Percentiles rank a stretch among this genome's conserved stretches.
phyloP scores from a whole-genome alignment of 2,797 vertebrate genomes.

The Acrossocheilus wenchowensis region DNA sequence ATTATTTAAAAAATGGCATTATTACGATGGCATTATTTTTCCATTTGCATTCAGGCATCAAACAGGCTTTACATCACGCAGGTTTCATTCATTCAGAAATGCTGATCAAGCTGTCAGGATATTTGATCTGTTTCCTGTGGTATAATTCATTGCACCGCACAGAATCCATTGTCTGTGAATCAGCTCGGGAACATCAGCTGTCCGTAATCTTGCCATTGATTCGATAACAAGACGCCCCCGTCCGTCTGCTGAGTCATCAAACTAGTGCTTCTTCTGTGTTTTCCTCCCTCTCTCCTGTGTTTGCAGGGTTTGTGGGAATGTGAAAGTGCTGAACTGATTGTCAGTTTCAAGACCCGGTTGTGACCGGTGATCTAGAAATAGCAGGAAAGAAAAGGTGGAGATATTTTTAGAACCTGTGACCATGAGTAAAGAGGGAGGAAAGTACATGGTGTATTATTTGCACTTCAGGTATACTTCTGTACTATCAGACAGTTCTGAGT shows the following conservation, averaged over 20 bases:
- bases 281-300: not conserved
- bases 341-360: constrained; percentile 50
- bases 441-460: constrained; percentile 4
- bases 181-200: constrained; percentile 28
- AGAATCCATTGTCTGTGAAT: not conserved
- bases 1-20: too few species aligned
- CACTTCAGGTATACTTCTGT: not conserved
- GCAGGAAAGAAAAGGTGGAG: constrained; percentile 32
- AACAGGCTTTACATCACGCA: not conserved
- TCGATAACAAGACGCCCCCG: constrained; percentile 29
- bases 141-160: not conserved
- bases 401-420: constrained; percentile 55
- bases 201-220: constrained; percentile 43
- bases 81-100: not conserved
- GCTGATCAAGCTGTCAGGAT: not conserved
- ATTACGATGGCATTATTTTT: not conserved
- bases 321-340: constrained; percentile 56
- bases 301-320: constrained; percentile 40
- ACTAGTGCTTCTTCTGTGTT: constrained; percentile 1
- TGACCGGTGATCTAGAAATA: constrained; percentile 53
- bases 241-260: constrained; percentile 52
- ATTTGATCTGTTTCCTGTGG: not conserved
- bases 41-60: not conserved
- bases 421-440: constrained; percentile 46
- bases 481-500: not conserved